A percentile compares a stretch with the other conserved stretches of the same genome.
phyloP scores from a whole-genome alignment of 2,113 vertebrate genomes.

The Sturnira hondurensis region DNA sequence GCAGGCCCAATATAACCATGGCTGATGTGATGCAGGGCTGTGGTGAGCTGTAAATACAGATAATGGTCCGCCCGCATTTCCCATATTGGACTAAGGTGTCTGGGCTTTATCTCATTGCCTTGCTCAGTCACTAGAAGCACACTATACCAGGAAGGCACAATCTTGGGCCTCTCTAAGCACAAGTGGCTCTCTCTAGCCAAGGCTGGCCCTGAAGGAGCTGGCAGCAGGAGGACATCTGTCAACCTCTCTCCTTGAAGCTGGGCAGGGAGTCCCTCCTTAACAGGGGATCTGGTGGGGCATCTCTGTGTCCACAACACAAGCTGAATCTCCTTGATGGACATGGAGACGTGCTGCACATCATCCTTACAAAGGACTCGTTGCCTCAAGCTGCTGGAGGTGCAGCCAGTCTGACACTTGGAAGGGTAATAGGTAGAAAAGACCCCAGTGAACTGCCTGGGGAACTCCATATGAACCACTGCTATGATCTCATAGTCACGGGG shows the following conservation, averaged over 20 bases:
- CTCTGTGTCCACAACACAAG: not conserved
- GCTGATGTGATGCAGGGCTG: not conserved
- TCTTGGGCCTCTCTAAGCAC: not conserved
- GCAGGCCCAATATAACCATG: not conserved
- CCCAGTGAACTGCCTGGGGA: not conserved
- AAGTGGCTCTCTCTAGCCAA: not conserved
- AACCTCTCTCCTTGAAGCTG: not conserved
- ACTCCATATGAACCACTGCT: not conserved
- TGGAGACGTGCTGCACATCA: not conserved
- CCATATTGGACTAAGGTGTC: not conserved
- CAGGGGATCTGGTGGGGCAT: not conserved
- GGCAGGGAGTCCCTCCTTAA: not conserved
- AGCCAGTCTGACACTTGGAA: not conserved
- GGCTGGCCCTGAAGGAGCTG: not conserved
- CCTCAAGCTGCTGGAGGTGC: not conserved
- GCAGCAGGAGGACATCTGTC: not conserved
- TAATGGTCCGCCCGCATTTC: not conserved
- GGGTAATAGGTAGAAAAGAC: not conserved
- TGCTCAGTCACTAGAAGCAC: not conserved
- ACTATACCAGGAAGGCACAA: not conserved
- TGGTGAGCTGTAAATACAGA: not conserved
- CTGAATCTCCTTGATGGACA: not conserved
- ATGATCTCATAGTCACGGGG: not conserved
- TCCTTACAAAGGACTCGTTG: not conserved
- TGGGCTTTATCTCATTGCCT: not conserved